These are phyloP conservation scores for Syngnathus rostellatus DNA, from an alignment of 2,797 vertebrate species.

Conservation along the genomic window DNA sequence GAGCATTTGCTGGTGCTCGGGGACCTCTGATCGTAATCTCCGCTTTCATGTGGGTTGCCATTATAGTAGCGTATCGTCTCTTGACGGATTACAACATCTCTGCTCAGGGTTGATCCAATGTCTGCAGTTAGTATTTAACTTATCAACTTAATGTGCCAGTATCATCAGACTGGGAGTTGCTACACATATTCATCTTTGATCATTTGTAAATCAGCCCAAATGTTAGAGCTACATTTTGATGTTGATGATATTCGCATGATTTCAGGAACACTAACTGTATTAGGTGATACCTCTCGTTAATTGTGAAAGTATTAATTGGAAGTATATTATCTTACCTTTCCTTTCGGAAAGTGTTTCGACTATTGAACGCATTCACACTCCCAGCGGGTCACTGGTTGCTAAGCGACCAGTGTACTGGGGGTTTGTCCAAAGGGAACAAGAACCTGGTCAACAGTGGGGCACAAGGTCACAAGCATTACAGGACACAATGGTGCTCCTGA, in stretches of 20 bases:
- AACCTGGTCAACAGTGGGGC: conserved; percentile 42
- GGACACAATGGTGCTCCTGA: conserved; percentile 25
- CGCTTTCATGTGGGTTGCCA: conserved; percentile 50
- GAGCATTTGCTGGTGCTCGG: conserved; percentile 21
- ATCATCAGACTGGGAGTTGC: not conserved
- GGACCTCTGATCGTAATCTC: conserved; percentile 52
- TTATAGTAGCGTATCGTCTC: conserved; percentile 48
- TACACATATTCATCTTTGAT: not conserved
- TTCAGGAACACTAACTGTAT: not conserved
- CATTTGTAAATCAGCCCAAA: conserved; percentile 7
- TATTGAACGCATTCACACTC: conserved; percentile 29
- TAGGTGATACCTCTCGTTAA: not conserved
- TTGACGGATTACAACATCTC: conserved; percentile 51
- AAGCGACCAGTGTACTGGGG: conserved; percentile 60
- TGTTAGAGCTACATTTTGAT: not conserved
- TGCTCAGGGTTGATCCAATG: conserved; percentile 51
- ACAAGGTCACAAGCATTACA: conserved; percentile 26
- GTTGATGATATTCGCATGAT: conserved; percentile 6
- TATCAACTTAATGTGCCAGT: conserved; percentile 41
- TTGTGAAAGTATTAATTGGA: conserved; percentile 25
- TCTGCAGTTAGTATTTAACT: conserved; percentile 59
- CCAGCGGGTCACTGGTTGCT: conserved; percentile 61
- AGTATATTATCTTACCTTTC: conserved; percentile 39
- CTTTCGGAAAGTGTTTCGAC: conserved; percentile 12
- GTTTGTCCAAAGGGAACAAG: conserved; percentile 46